Evolutionary conservation across 2,113 vertebrate genomes (phyloP), one percentile per base, ranked within the genome.

Genomic region (Vicugna pacos): DNA sequence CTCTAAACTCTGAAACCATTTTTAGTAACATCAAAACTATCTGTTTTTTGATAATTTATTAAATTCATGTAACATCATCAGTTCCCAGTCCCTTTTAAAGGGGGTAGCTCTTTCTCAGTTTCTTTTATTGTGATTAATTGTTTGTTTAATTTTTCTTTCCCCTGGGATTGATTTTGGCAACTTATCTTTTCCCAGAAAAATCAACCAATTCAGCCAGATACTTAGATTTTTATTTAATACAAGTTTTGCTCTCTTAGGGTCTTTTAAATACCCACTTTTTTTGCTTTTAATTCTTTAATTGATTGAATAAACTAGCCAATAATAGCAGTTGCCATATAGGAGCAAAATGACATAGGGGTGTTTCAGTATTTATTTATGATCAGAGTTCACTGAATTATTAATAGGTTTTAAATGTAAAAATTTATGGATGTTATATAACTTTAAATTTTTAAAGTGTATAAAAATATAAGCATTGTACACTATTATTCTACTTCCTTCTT

Each of bases 381-480:
- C 30, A 75, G 58, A 86, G 85, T 72, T 90, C 64, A 90, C 35
- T 72, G 56, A 85, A 90, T 81, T 90, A 32, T 86, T 86, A 50
- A 38, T 90, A 54, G 35, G 62, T 64, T 77, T 83, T 80, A 92
- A 89, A 60, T 95, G 30, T 22, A 77, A 72, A 93, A 90, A 54
- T 64, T 5, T 64, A n/a, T 69, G 42, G 69, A 20, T 28, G 42
- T 69, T 75, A 67, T 48, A 2, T 69, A 60, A 60, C 69, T 69
- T 76, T 35, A 83, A 9, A 9, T 69, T 86, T 90, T 77, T 58
- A 20, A 35, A 83, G 52, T 54, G 20, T 89, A 8, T 70, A 76
- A 30, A 81, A 73, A 38, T 75, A 46, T 1, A 50, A 30, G 12
- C 60, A 76, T 82, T 75, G 1, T 48, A 17, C 0, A 28, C 75